Evolutionary conservation across 2,113 vertebrate genomes (phyloP).

Genomic region (Notechis scutatus): DNA sequence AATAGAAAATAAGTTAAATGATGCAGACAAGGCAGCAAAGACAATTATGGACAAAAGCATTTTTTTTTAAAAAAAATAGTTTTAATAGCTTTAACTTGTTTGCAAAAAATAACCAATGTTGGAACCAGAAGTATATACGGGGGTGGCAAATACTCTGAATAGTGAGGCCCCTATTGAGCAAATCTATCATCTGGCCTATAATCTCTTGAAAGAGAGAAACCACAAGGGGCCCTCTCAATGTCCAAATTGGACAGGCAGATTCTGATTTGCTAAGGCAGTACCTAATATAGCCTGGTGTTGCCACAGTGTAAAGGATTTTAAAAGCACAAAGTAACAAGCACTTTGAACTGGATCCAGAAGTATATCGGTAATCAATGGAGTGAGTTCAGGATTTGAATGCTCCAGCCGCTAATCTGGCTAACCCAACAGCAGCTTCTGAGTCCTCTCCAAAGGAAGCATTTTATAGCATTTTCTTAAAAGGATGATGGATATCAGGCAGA

Average conservation of each 20-base stretch:
- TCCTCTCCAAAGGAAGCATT: not conserved
- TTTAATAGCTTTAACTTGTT: not conserved
- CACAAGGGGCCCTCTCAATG: not conserved
- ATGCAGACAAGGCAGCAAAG: not conserved
- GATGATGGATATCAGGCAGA: not conserved
- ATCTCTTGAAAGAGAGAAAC: not conserved
- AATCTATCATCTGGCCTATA: not conserved
- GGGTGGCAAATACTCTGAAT: not conserved
- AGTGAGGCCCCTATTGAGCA: not conserved
- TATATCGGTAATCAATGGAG: not conserved
- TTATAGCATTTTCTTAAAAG: not conserved
- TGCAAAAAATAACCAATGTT: not conserved
- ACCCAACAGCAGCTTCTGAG: not conserved
- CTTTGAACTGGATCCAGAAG: not conserved
- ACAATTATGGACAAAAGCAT: not conserved
- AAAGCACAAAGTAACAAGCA: not conserved
- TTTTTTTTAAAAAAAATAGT: not conserved
- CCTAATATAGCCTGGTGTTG: not conserved
- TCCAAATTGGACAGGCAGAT: not conserved
- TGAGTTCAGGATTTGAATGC: not conserved
- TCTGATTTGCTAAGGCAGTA: not conserved
- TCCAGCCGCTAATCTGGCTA: not conserved
- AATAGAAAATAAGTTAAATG: not conserved
- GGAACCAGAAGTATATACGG: not conserved
- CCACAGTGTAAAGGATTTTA: not conserved